phyloP scores from a whole-genome alignment of 2,113 vertebrate genomes.

The Hippolais icterina region DNA sequence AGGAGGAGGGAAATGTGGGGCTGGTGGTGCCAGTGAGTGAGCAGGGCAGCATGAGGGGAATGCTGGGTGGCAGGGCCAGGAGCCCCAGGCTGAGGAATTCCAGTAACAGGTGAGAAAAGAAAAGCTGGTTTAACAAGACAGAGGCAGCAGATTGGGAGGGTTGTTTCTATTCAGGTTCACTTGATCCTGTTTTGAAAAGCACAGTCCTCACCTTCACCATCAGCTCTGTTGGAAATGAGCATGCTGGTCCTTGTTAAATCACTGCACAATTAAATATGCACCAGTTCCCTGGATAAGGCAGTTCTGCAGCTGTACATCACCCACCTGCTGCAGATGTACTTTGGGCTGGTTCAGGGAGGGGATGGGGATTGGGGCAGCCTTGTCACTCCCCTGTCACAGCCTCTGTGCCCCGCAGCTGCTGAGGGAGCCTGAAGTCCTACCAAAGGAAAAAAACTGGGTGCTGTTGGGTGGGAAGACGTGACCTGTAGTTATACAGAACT shows the following conservation, averaged over 20 bases:
- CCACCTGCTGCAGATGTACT: fast-evolving
- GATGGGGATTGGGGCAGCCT: not conserved
- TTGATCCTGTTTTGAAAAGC: not conserved
- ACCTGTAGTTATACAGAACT: not conserved
- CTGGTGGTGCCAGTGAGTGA: not conserved
- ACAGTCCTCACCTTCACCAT: not conserved
- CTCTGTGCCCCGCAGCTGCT: not conserved
- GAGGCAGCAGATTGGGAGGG: not conserved
- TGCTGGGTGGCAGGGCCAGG: not conserved
- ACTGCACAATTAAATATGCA: not conserved
- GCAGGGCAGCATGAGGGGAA: not conserved
- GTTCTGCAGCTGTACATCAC: not conserved
- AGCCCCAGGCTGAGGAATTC: not conserved
- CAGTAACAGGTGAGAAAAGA: not conserved
- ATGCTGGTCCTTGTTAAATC: not conserved
- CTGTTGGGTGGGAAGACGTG: fast-evolving
- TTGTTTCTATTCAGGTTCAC: not conserved
- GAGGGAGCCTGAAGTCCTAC: not conserved
- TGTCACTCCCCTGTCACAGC: not conserved
- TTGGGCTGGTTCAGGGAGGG: not conserved
- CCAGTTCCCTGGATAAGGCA: not conserved
- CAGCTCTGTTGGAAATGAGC: not conserved
- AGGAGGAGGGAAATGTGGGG: not conserved
- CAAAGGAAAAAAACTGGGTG: not conserved
- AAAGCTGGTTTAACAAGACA: not conserved